Evolutionary conservation across 2,888 invertebrate genomes (phyloP).

Genomic region (Nomada goodeniana): DNA sequence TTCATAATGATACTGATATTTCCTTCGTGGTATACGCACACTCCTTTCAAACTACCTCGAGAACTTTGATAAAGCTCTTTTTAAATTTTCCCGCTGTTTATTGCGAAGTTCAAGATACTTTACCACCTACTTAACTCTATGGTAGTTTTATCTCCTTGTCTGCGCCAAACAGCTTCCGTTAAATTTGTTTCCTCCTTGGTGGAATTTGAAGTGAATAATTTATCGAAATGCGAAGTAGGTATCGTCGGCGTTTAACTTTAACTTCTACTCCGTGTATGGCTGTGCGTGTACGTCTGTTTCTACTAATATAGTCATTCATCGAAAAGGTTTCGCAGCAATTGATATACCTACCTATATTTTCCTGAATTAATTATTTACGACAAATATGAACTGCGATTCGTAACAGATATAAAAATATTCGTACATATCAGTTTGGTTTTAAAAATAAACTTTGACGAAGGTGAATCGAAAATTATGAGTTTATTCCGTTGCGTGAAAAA

Average conservation of each 20-base stretch:
- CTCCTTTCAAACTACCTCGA: not conserved
- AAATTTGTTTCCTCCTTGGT: constrained; percentile 11
- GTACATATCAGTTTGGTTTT: too few species aligned
- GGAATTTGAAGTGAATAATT: constrained; percentile 6
- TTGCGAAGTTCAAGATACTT: constrained; percentile 5
- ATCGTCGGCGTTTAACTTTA: not conserved
- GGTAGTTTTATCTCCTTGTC: constrained; percentile 25
- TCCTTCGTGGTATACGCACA: not conserved
- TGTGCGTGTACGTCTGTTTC: not conserved
- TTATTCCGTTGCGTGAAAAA: too few species aligned
- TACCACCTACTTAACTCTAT: not conserved
- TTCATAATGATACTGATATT: constrained; percentile 9
- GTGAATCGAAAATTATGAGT: too few species aligned
- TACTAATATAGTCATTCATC: not conserved
- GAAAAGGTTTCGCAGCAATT: not conserved
- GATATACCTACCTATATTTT: too few species aligned
- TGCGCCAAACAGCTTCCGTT: constrained; percentile 18
- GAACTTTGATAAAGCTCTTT: constrained; percentile 18
- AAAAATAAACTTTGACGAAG: too few species aligned
- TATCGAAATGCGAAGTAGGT: not conserved
- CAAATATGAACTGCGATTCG: too few species aligned
- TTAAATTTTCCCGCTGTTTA: constrained; percentile 13
- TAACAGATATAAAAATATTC: too few species aligned
- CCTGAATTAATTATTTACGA: too few species aligned
- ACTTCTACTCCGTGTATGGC: not conserved